Percentiles rank a stretch among this genome's conserved stretches.
Evolutionary conservation across 2,888 invertebrate species (phyloP).

Genomic region (Sphaerolaimus hirsutus): DNA sequence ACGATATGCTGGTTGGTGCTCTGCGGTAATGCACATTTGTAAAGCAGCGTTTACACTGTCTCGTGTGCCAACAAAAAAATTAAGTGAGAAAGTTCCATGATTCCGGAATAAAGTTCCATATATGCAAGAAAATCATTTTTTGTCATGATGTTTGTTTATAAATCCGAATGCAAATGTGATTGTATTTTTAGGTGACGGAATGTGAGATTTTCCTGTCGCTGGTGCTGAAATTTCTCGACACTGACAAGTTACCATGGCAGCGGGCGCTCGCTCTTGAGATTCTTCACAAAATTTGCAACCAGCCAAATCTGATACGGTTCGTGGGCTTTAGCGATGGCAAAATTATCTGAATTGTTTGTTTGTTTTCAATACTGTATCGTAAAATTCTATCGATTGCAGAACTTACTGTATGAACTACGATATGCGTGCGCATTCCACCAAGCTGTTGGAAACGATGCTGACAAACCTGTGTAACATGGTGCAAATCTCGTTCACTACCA

Average conservation of each 20-base stretch:
- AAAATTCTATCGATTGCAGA: not conserved
- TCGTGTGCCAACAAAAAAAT: too few relatives aligned
- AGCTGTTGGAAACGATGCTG: conserved; percentile 63
- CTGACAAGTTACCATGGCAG: conserved; percentile 87
- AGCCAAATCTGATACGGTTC: conserved; percentile 53
- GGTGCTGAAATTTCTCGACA: conserved; percentile 84
- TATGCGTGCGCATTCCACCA: conserved; percentile 46
- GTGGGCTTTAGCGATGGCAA: not conserved
- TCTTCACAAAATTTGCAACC: conserved; percentile 69
- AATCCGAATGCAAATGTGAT: not conserved
- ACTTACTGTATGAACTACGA: conserved; percentile 63
- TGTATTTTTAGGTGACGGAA: conserved; percentile 52
- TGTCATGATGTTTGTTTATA: too few relatives aligned
- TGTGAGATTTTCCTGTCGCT: conserved; percentile 92
- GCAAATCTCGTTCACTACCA: conserved; percentile 44
- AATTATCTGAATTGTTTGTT: conserved; percentile 4
- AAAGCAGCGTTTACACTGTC: too few relatives aligned
- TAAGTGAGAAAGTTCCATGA: too few relatives aligned
- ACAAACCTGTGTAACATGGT: conserved; percentile 76
- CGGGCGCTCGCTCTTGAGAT: conserved; percentile 80
- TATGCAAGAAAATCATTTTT: too few relatives aligned
- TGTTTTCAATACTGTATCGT: conserved; percentile 5
- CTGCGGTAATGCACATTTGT: too few relatives aligned
- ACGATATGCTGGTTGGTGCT: conserved; percentile 49
- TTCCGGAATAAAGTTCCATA: too few relatives aligned